Evolutionary conservation across 2,113 vertebrate species (phyloP).

Genomic region (Melospiza georgiana): DNA sequence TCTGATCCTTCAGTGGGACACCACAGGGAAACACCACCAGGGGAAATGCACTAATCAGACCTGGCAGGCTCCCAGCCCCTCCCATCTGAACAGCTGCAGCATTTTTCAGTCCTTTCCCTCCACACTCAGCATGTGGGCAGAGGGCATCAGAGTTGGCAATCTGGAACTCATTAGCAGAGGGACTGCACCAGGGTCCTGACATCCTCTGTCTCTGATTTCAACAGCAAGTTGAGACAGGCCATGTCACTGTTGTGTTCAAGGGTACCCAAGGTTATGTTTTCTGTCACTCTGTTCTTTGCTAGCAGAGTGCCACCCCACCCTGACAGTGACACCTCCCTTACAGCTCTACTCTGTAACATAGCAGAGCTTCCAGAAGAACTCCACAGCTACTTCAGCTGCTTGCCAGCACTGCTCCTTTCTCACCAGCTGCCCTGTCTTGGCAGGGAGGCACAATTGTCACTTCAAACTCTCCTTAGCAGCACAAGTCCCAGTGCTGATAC

Average conservation of each 20-base stretch:
- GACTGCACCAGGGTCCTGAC: neutral
- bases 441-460: neutral
- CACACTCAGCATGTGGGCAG: neutral
- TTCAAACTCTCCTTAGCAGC: neutral
- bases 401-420: neutral
- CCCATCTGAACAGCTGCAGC: neutral
- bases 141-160: neutral
- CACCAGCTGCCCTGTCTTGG: conserved; percentile 5
- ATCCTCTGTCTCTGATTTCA: neutral
- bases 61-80: neutral
- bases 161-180: neutral
- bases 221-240: neutral
- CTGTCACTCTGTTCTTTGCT: neutral
- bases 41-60: neutral
- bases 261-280: neutral
- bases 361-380: neutral
- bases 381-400: conserved; percentile 52
- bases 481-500: neutral
- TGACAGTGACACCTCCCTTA: neutral
- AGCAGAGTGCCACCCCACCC: neutral
- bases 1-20: neutral
- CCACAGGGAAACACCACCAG: neutral
- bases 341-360: neutral
- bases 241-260: neutral
- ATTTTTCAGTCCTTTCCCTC: neutral